phyloP scores from a whole-genome alignment of 2,797 vertebrate species.

The Gadopsis marmoratus region DNA sequence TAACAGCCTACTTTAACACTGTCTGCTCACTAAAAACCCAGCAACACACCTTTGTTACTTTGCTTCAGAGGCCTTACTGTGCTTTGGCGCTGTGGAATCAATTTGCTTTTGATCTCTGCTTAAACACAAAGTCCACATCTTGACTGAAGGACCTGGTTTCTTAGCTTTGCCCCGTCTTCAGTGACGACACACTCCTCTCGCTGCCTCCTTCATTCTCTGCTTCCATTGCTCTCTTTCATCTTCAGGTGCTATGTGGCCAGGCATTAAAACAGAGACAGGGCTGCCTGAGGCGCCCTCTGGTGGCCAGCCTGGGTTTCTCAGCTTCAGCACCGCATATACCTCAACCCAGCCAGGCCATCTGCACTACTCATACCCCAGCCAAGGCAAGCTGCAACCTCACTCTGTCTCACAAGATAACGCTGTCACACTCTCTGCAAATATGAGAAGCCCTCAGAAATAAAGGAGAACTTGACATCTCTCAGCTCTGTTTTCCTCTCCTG shows the following conservation, averaged over 20 bases:
- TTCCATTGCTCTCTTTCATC: slow-evolving; percentile 72
- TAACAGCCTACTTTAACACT: neutral
- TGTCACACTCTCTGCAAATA: slow-evolving; percentile 47
- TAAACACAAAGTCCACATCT: slow-evolving; percentile 54
- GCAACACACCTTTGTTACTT: slow-evolving; percentile 53
- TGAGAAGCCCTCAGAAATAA: neutral
- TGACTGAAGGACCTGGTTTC: slow-evolving; percentile 48
- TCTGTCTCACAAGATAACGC: slow-evolving; percentile 55
- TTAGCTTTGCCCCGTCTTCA: slow-evolving; percentile 45
- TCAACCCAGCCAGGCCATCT: slow-evolving; percentile 94
- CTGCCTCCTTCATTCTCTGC: slow-evolving; percentile 67
- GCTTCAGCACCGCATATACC: slow-evolving; percentile 96
- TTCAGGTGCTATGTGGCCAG: slow-evolving; percentile 99
- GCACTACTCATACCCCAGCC: slow-evolving; percentile 97
- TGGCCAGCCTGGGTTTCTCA: slow-evolving; percentile 97
- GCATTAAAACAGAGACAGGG: slow-evolving; percentile 97
- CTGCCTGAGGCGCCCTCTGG: slow-evolving; percentile 95
- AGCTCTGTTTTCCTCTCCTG: slow-evolving; percentile 41
- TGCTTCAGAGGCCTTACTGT: slow-evolving; percentile 63
- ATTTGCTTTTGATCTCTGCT: slow-evolving; percentile 64
- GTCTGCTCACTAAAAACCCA: slow-evolving; percentile 65
- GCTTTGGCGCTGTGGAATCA: slow-evolving; percentile 68
- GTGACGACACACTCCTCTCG: slow-evolving; percentile 36
- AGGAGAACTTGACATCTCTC: slow-evolving; percentile 21
- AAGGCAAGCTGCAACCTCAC: slow-evolving; percentile 91